A percentile compares a stretch with the other conserved stretches of the same genome.
Evolutionary conservation across 2,113 vertebrate genomes (phyloP).

Genomic region (Coptodon bakossiorum): DNA sequence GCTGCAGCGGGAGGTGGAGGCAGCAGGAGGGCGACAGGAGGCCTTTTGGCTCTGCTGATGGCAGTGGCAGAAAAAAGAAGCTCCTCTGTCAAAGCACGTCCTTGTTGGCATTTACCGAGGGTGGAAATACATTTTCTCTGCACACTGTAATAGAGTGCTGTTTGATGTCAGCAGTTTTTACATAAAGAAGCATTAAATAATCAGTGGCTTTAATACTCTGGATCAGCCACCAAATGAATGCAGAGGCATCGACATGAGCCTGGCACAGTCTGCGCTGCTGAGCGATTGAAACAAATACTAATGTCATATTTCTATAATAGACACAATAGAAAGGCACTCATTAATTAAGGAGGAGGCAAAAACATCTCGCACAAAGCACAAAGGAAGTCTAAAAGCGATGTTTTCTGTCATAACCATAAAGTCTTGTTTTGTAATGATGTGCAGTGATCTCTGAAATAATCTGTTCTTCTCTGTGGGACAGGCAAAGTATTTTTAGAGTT

Average conservation of each 20-base stretch:
- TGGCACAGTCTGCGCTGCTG: neutral
- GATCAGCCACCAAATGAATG: neutral
- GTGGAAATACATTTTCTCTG: neutral
- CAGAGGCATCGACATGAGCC: neutral
- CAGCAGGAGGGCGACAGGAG: neutral
- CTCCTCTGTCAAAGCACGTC: neutral
- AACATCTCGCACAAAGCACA: neutral
- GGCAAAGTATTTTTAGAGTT: neutral
- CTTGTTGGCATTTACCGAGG: neutral
- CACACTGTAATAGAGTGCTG: neutral
- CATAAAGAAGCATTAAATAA: constrained; percentile 5
- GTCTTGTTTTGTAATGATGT: neutral
- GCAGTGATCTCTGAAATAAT: neutral
- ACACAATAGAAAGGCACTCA: neutral
- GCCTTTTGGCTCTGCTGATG: neutral
- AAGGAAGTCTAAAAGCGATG: neutral
- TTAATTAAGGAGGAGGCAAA: neutral
- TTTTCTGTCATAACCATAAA: neutral
- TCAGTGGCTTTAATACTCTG: constrained; percentile 1
- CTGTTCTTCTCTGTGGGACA: neutral
- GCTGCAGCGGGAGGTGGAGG: neutral
- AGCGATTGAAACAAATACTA: neutral
- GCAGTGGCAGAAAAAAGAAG: neutral
- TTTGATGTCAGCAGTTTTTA: constrained; percentile 3
- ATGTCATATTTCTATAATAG: neutral